A percentile compares a stretch with the other conserved stretches of the same genome.
These are phyloP conservation scores for Otolemur garnettii DNA, from an alignment of 2,113 vertebrate species.

Conservation along the genomic window DNA sequence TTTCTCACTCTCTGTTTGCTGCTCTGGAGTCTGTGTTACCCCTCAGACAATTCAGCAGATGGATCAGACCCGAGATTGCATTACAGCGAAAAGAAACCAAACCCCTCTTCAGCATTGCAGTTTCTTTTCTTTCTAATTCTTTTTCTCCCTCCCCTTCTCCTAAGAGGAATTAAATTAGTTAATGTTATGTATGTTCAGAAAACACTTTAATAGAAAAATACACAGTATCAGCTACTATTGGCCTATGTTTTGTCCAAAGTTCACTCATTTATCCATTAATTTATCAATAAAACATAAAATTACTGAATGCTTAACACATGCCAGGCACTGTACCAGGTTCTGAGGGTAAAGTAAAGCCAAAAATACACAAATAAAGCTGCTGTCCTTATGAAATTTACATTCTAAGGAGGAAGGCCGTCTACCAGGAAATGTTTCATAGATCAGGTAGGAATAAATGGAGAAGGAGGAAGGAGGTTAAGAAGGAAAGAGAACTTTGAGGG, in stretches of 20 bases:
- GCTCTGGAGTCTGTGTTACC: slow-evolving; percentile 1
- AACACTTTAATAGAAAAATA: neutral
- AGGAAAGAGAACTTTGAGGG: neutral
- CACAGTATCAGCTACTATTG: neutral
- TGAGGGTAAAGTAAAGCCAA: neutral
- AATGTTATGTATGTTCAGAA: slow-evolving; percentile 5
- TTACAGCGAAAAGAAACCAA: neutral
- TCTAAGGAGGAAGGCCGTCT: neutral
- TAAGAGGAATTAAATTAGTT: neutral
- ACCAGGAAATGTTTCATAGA: neutral
- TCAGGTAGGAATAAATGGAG: neutral
- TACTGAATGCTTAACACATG: neutral
- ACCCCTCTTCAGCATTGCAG: neutral
- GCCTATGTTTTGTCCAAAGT: neutral
- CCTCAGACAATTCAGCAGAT: slow-evolving; percentile 43
- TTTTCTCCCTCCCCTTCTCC: neutral
- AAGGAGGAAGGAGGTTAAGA: neutral
- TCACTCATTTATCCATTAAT: neutral
- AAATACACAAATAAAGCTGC: neutral
- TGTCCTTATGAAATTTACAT: neutral
- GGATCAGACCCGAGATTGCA: neutral
- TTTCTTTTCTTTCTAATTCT: neutral
- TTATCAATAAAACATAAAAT: neutral
- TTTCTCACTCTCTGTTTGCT: slow-evolving; percentile 37
- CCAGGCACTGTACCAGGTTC: neutral